Percentiles rank a stretch among this genome's conserved stretches.
phyloP scores from a whole-genome alignment of 2,888 invertebrate genomes.

The Polyommatus iphigenia region DNA sequence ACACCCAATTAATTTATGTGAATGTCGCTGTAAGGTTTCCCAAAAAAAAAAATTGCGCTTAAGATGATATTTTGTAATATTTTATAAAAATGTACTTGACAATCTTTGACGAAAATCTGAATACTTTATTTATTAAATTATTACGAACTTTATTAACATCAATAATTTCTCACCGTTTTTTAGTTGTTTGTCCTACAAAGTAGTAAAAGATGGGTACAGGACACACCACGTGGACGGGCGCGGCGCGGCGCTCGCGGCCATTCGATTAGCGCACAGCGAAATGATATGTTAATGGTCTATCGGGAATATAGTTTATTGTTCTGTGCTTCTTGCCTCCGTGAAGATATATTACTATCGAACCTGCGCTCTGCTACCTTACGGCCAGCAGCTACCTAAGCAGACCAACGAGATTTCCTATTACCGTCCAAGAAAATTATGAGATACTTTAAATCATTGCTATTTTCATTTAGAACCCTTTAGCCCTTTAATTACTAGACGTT shows the following conservation, averaged over 20 bases:
- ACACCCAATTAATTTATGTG: too few relatives aligned
- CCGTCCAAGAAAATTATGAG: not conserved
- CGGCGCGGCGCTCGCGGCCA: slow-evolving; percentile 52
- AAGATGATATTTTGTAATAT: not conserved
- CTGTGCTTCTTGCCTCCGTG: slow-evolving; percentile 45
- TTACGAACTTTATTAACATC: not conserved
- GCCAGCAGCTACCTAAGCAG: not conserved
- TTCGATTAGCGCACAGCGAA: slow-evolving; percentile 63
- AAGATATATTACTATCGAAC: slow-evolving; percentile 3
- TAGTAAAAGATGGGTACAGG: not conserved
- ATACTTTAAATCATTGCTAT: slow-evolving; percentile 6
- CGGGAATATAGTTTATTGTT: slow-evolving; percentile 67
- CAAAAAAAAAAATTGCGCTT: not conserved
- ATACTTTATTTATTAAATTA: not conserved
- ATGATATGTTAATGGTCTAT: slow-evolving; percentile 70
- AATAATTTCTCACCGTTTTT: too few relatives aligned
- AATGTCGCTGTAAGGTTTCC: not conserved
- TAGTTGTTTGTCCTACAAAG: not conserved
- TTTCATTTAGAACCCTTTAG: not conserved
- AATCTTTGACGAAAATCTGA: not conserved
- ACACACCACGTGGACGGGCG: slow-evolving; percentile 26
- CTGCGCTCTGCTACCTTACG: slow-evolving; percentile 35
- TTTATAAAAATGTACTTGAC: not conserved
- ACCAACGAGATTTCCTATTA: not conserved
- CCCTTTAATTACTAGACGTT: too few relatives aligned